Evolutionary conservation across 2,888 invertebrate genomes (phyloP).

Genomic region (Hydraecia micacea): DNA sequence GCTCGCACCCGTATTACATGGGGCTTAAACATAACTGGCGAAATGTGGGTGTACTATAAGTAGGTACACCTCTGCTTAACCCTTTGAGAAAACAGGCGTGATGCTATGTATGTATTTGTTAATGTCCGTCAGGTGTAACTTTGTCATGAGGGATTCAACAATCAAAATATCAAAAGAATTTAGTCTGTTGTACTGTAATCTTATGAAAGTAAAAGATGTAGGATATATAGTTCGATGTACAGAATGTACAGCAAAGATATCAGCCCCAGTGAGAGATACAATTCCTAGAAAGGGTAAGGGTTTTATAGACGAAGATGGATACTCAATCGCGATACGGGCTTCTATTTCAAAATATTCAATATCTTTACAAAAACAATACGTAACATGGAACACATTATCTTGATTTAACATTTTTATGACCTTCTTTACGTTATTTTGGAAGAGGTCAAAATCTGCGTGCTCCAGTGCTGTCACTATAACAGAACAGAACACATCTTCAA

Average conservation of each 20-base stretch:
- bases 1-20: no score
- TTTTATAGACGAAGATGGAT: slow-evolving; percentile 53
- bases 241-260: slow-evolving; percentile 13
- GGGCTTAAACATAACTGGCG: no score
- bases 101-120: background rate
- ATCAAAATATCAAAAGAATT: background rate
- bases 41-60: no score
- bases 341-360: slow-evolving; percentile 54
- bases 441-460: slow-evolving; percentile 18
- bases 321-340: slow-evolving; percentile 24
- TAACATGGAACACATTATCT: slow-evolving; percentile 21
- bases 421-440: background rate
- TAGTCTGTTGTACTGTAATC: background rate
- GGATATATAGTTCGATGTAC: slow-evolving; percentile 11
- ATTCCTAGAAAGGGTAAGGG: slow-evolving; percentile 27
- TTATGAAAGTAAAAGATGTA: slow-evolving; percentile 9
- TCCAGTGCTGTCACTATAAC: background rate
- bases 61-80: no score
- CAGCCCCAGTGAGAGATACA: slow-evolving; percentile 34
- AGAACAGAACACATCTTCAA: background rate
- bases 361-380: slow-evolving; percentile 30
- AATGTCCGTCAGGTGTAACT: background rate
- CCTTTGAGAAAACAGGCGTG: no score
- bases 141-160: background rate
- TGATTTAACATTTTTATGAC: slow-evolving; percentile 18